Conservation (phyloP, 2,113 vertebrate species). For the Paratilapia polleni region DNA sequence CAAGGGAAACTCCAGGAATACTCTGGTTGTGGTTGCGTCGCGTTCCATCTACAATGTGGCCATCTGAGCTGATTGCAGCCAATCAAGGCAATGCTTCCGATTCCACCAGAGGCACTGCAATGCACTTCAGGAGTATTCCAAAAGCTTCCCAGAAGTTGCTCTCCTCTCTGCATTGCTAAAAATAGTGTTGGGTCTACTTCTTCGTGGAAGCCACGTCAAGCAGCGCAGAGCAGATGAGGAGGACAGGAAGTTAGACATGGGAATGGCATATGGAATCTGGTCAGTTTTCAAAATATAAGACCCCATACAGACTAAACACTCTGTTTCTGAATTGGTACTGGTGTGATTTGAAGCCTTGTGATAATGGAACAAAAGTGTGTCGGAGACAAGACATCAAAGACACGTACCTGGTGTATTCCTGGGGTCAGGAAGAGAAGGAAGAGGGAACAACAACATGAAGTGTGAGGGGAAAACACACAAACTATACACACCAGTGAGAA, state of each 20-base stretch:
- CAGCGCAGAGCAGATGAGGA: neutral
- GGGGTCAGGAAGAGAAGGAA: neutral
- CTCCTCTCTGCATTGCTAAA: neutral
- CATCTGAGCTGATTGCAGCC: neutral
- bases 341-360: neutral
- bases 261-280: neutral
- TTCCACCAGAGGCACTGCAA: neutral
- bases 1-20: neutral
- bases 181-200: neutral
- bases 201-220: neutral
- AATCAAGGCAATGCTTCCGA: neutral
- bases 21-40: neutral
- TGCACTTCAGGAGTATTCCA: neutral
- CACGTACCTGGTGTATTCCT: neutral
- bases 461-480: neutral
- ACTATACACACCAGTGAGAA: neutral
- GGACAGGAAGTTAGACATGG: neutral
- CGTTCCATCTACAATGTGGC: no score
- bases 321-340: neutral
- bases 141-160: neutral
- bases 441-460: neutral
- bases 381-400: constrained; percentile 1
- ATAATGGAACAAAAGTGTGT: neutral
- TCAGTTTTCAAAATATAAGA: neutral
- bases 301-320: neutral